Conservation (phyloP, 2,113 vertebrate genomes). For the Rafetus swinhoei region DNA sequence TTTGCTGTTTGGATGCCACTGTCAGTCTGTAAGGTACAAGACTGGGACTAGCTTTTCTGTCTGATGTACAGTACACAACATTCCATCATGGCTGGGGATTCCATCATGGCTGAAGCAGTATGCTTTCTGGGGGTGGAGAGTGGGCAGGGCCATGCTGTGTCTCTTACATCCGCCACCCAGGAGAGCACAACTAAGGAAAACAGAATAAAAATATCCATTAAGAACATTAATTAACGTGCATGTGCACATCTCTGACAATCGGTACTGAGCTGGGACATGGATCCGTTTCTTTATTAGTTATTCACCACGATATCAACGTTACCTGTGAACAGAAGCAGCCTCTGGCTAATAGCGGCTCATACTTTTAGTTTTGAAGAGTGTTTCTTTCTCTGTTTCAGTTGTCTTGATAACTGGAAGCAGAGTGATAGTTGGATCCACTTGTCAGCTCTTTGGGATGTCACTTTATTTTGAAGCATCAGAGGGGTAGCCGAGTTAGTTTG, state of each 20-base stretch:
- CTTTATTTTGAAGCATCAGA: background rate
- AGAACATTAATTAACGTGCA: background rate
- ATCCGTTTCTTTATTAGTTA: background rate
- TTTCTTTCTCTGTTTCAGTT: background rate
- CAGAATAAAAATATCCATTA: background rate
- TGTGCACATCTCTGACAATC: background rate
- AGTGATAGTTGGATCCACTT: background rate
- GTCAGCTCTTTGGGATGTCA: background rate
- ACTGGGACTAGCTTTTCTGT: background rate
- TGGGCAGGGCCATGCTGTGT: too few species aligned
- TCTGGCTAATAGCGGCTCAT: background rate
- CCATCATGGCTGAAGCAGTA: too few species aligned
- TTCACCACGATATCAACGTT: background rate
- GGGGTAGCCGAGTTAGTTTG: too few species aligned
- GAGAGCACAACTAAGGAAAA: constrained; percentile 7
- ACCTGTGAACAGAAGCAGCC: background rate
- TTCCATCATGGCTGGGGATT: background rate
- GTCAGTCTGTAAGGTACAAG: background rate
- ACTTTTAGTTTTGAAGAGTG: background rate
- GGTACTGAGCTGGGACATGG: background rate
- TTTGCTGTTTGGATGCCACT: background rate
- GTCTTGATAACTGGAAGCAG: constrained; percentile 21
- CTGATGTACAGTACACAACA: background rate
- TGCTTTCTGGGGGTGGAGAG: too few species aligned
- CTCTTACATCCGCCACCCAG: background rate